phyloP scores from a whole-genome alignment of 1,140 invertebrate genomes.

The Parasteatoda tepidariorum region DNA sequence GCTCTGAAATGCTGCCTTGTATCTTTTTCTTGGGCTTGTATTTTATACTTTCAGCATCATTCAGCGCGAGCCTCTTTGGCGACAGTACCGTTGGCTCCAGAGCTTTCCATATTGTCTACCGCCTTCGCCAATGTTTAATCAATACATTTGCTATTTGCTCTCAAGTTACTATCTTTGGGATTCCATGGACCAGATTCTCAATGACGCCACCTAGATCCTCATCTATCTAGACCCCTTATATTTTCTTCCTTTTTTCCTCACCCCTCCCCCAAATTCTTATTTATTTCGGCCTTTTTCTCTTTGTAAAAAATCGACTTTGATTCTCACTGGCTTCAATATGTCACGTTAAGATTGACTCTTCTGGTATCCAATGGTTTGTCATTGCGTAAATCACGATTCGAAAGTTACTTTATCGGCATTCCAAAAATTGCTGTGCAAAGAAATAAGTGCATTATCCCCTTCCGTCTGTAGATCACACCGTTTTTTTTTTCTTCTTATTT shows the following conservation, averaged over 20 bases:
- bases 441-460: conserved; percentile 54
- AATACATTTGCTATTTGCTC: conserved; percentile 59
- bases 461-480: too few species aligned
- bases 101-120: conserved; percentile 58
- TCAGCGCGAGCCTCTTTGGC: conserved; percentile 6
- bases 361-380: conserved; percentile 51
- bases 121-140: conserved; percentile 52
- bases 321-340: conserved; percentile 60
- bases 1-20: conserved; percentile 8
- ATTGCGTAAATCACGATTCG: conserved; percentile 5
- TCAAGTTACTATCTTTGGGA: conserved; percentile 42
- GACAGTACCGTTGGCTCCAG: conserved; percentile 47
- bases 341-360: conserved; percentile 58
- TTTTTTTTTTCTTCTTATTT: too few species aligned
- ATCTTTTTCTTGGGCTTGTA: conserved; percentile 22
- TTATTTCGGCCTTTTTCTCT: too few species aligned
- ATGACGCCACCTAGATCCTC: conserved; percentile 31
- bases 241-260: neutral
- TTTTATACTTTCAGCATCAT: conserved; percentile 3
- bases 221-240: conserved; percentile 38
- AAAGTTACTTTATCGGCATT: too few species aligned
- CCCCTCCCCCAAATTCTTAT: too few species aligned
- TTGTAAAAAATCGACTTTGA: too few species aligned
- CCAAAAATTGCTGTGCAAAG: conserved; percentile 24
- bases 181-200: conserved; percentile 54